Conservation (phyloP, 1,140 invertebrate species). For the Pseudomyrmex pallidus region DNA sequence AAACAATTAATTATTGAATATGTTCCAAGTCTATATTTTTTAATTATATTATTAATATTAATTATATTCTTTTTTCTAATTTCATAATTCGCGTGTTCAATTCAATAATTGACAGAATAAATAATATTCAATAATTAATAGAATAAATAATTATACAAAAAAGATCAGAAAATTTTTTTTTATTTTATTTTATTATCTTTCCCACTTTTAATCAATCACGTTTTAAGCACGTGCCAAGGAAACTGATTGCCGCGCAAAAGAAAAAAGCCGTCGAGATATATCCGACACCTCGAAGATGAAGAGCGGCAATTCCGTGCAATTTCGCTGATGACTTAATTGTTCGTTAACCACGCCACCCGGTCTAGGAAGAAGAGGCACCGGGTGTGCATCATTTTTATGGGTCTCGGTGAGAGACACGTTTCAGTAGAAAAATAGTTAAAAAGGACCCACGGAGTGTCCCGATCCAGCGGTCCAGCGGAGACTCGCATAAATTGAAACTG, state of each 20-base stretch:
- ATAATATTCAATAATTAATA: too few relatives aligned
- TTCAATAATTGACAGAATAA: too few relatives aligned
- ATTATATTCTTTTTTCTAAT: too few relatives aligned
- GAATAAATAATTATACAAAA: too few relatives aligned
- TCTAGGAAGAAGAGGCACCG: constrained; percentile 32
- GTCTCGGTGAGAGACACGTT: neutral
- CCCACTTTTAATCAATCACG: too few relatives aligned
- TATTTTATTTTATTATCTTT: too few relatives aligned
- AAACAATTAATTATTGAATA: too few relatives aligned
- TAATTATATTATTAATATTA: too few relatives aligned
- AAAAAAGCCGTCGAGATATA: constrained; percentile 12
- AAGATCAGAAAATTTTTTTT: too few relatives aligned
- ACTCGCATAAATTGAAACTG: constrained; percentile 80
- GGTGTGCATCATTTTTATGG: neutral
- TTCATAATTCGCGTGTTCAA: too few relatives aligned
- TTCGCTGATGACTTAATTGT: constrained; percentile 71
- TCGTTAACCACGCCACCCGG: constrained; percentile 25
- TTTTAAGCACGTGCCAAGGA: constrained; percentile 3
- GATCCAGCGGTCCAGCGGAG: constrained; percentile 50
- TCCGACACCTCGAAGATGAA: constrained; percentile 32
- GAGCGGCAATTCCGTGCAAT: neutral
- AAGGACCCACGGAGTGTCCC: constrained; percentile 52
- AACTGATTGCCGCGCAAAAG: neutral
- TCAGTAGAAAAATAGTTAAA: constrained; percentile 72
- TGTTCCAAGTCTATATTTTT: too few relatives aligned